Evolutionary conservation across 2,888 invertebrate species (phyloP), one percentile per base, ranked within the genome.

Genomic region (Xanthorhoe designata): DNA sequence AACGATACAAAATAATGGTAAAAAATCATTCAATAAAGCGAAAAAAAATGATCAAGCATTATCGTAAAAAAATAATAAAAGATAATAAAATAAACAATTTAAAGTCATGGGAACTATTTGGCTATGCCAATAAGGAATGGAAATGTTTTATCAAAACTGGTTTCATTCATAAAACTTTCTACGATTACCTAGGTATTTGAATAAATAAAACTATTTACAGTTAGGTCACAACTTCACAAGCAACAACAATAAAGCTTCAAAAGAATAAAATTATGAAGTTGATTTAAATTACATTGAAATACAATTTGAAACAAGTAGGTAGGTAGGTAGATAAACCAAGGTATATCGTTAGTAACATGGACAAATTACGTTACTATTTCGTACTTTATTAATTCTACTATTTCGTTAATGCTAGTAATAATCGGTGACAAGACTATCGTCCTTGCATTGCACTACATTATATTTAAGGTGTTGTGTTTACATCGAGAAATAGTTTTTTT

Each of bases 151-250:
- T 24, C 19, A 29, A 58, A 64, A 58, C 64, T 35, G 38, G 64
- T 64, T 64, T 54, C 35, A 49, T 64, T 64, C 64, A 64, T 15
- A 45, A 15, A 45, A 45, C 45, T 45, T 45, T 45, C 45, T 45
- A 15, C n/a, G 45, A 6, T 32, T 38, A n/a, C n/a, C n/a, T n/a
- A n/a, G n/a, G n/a, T 7, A 38, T 38, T 13, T 42, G 10, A 17
- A 55, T 42, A 13, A 55, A 19, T 18, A 18, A 42, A n/a, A 42
- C n/a, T 19, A 19, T n/a, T 42, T 38, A 32, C 9, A 52, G 15
- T n/a, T n/a, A 32, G 32, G 32, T 32, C 32, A 32, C 32, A 32
- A 24, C 24, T 24, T 29, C 38, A 38, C 38, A 38, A 10, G 9
- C 38, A 38, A 38, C 6, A 8, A 9, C 9, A 38, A 10, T 13